Base-by-base conservation (phyloP, 2,797 vertebrate species). In the Spea hammondii region DNA sequence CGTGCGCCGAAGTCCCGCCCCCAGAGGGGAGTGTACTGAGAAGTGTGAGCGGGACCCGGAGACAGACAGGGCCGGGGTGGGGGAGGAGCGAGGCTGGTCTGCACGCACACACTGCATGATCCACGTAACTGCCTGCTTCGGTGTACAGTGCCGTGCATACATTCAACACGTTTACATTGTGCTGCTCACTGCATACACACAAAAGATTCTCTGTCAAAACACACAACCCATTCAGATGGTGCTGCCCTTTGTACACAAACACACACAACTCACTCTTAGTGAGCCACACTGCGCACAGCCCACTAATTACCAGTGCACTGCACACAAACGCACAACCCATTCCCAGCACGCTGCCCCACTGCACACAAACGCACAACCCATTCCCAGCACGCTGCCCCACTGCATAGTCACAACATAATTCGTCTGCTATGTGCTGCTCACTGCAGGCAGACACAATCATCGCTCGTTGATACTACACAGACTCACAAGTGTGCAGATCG, bases 1-100 rank as follows among this genome's bases (percentile, higher is more conserved):
- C 88, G 88, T 89, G 88, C 88, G 85, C 85, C 49, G 79, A 85
- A 87, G 91, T 90, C 92, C 91, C 88, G 91, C 92, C 92, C 89
- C 84, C 88, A 79, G 74, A 85, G 84, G 84, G 0, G 78, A 51
- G 77, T 11, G 4, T 5, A 8, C 81, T 83, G 80, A 78, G 80
- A 32, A 84, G 62, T 62, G 82, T 84, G 77, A 4, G 48, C 76
- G 1, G 84, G 85, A 83, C 85, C 4, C 72, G 57, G 4, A 78
- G 65, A 70, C 72, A 82, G 65, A 73, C 49, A 77, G 8, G 14
- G 45, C 32, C 12, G 53, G 57, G 17, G 53, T 32, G 14, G 32
- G 11, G 82, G 62, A 83, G 83, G 78, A 83, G 78, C 79, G 70
- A 82, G 84, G 72, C 80, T 78, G 4, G 3, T 0, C 68, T 65